A percentile compares a stretch with the other conserved stretches of the same genome.
Conservation (phyloP, 2,113 vertebrate genomes). For the Heliornis fulica region DNA sequence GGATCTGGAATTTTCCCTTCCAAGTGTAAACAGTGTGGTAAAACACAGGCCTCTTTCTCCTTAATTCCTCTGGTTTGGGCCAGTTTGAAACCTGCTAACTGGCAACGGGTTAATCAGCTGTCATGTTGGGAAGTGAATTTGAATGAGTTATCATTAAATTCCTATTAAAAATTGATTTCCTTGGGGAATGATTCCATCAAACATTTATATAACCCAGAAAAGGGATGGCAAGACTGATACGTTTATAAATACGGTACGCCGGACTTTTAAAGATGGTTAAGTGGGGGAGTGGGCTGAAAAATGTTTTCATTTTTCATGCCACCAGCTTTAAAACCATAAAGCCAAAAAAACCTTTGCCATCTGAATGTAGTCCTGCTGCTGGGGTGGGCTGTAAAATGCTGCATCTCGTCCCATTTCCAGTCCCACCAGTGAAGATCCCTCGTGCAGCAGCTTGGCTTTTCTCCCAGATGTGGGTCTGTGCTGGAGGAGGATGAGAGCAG, state of each 20-base stretch:
- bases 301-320: background rate
- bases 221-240: background rate
- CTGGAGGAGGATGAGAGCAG: background rate
- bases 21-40: background rate
- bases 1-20: background rate
- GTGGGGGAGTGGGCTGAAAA: background rate
- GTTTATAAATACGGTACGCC: background rate
- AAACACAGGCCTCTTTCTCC: background rate
- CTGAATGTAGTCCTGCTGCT: background rate
- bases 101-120: slow-evolving; percentile 69
- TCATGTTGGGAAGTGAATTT: slow-evolving; percentile 52
- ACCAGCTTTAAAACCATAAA: background rate
- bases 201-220: slow-evolving; percentile 74
- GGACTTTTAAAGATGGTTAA: background rate
- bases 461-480: background rate
- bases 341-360: background rate
- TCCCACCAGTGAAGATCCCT: background rate
- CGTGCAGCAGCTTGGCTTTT: no score
- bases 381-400: no score
- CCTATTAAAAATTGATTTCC: slow-evolving; percentile 77
- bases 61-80: background rate
- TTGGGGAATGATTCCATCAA: slow-evolving; percentile 64
- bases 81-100: background rate
- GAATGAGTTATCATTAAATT: slow-evolving; percentile 71
- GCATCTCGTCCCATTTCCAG: no score